Conservation (phyloP, 2,797 vertebrate genomes). For the Acrossocheilus fasciatus region DNA sequence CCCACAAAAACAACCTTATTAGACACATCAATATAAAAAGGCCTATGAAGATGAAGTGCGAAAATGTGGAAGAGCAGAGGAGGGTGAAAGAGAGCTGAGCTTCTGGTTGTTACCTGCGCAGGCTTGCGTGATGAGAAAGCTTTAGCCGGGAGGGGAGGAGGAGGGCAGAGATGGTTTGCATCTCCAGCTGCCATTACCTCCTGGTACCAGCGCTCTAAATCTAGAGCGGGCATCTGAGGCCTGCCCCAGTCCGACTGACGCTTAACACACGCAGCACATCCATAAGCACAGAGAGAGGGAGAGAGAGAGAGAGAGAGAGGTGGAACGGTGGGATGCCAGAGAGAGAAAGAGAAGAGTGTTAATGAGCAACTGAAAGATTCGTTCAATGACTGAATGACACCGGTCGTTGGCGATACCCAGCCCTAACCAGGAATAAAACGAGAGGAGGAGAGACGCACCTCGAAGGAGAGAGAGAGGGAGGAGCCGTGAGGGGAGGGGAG, state of each 20-base stretch:
- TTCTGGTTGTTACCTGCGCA: constrained; percentile 83
- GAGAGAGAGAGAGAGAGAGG: constrained; percentile 3
- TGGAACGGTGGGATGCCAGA: constrained; percentile 23
- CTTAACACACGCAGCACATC: constrained; percentile 56
- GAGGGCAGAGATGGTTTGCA: constrained; percentile 80
- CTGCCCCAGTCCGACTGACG: constrained; percentile 69
- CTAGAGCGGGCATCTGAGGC: constrained; percentile 78
- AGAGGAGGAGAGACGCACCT: constrained; percentile 81
- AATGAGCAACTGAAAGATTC: constrained; percentile 45
- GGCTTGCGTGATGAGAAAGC: constrained; percentile 80
- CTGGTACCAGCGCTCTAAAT: constrained; percentile 94
- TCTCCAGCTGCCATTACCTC: constrained; percentile 85
- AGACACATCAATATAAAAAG: constrained; percentile 37
- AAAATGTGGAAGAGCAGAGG: constrained; percentile 9
- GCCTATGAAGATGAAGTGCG: constrained; percentile 12
- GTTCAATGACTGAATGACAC: constrained; percentile 26
- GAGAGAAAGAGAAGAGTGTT: constrained; percentile 68
- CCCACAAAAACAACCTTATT: constrained; percentile 8
- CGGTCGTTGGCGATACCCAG: not conserved
- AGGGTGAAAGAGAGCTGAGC: constrained; percentile 32
- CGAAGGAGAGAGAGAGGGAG: constrained; percentile 80
- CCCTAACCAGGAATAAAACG: not conserved
- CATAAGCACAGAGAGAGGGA: constrained; percentile 33
- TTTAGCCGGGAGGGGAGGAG: constrained; percentile 87
- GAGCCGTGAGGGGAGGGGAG: constrained; percentile 79